Percentiles rank a stretch among this genome's conserved stretches.
Evolutionary conservation across 2,888 invertebrate species (phyloP).

Genomic region (Ichneumon xanthorius): DNA sequence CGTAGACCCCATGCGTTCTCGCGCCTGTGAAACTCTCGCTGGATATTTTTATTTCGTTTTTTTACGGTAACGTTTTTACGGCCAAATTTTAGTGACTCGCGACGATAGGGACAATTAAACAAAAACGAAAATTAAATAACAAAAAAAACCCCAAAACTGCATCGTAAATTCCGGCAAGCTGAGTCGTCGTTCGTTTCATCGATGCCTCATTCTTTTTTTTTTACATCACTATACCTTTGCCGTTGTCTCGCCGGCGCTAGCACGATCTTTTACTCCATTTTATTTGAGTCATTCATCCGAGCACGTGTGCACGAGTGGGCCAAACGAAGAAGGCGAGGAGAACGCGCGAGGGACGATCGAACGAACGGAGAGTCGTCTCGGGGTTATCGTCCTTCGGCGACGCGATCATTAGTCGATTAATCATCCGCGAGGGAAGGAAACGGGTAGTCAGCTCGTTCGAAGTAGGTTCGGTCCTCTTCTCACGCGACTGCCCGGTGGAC

Average conservation of each 20-base stretch:
- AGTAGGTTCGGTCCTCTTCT: constrained; percentile 53
- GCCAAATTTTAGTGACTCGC: constrained; percentile 1
- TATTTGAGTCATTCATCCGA: constrained; percentile 50
- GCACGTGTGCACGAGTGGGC: constrained; percentile 45
- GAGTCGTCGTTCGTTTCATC: not conserved
- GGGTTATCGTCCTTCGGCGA: constrained; percentile 67
- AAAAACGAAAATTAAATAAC: not conserved
- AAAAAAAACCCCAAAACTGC: not conserved
- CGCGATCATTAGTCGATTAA: constrained; percentile 76
- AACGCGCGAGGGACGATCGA: constrained; percentile 53
- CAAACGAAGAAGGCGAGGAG: constrained; percentile 43
- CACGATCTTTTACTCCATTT: constrained; percentile 35
- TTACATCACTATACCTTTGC: not conserved
- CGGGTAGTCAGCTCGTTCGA: constrained; percentile 48
- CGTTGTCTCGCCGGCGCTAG: not conserved
- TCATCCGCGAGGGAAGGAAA: constrained; percentile 65
- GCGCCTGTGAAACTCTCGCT: not conserved
- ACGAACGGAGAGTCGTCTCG: constrained; percentile 49
- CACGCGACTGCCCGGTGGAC: constrained; percentile 63
- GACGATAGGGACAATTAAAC: not conserved
- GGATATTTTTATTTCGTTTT: constrained; percentile 15
- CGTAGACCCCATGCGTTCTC: constrained; percentile 22
- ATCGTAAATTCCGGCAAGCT: constrained; percentile 1
- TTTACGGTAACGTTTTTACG: constrained; percentile 25
- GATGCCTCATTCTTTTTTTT: not conserved